Conservation (phyloP, 1,140 invertebrate species). For the Drosophila nebulosa region DNA sequence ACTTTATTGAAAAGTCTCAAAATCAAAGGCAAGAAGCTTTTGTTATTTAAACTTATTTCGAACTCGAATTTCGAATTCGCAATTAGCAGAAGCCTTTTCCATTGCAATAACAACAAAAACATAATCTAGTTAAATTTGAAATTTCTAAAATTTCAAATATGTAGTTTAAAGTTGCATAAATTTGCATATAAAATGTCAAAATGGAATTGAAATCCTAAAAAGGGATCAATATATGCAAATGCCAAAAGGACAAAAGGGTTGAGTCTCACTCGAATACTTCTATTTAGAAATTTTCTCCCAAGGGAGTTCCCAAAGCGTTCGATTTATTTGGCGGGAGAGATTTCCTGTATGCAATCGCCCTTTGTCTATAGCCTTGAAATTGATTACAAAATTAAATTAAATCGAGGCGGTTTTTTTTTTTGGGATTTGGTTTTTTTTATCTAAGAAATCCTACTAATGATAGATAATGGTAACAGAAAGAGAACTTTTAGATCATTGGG, state of each 20-base stretch:
- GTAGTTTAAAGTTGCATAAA: constrained; percentile 10
- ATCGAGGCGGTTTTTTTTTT: no score
- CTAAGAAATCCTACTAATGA: no score
- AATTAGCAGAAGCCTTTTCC: not conserved
- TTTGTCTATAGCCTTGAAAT: no score
- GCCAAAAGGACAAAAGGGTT: no score
- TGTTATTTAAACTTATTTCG: constrained; percentile 3
- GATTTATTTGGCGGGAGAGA: no score
- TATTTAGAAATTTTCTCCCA: no score
- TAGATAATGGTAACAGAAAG: no score
- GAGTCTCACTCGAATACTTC: not conserved
- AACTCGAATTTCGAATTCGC: constrained; percentile 28
- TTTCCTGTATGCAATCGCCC: no score
- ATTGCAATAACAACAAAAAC: not conserved
- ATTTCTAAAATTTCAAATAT: not conserved
- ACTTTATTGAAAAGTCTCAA: constrained; percentile 17
- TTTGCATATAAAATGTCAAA: constrained; percentile 5
- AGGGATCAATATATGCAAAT: not conserved
- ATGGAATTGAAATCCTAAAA: not conserved
- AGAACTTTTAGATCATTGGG: no score
- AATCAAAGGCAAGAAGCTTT: constrained; percentile 16
- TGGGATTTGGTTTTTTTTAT: no score
- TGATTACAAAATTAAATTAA: no score
- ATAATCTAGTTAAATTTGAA: constrained; percentile 21
- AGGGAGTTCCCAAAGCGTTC: no score